Evolutionary conservation across 1,140 invertebrate genomes (phyloP).

Genomic region (Melanaphis sacchari): DNA sequence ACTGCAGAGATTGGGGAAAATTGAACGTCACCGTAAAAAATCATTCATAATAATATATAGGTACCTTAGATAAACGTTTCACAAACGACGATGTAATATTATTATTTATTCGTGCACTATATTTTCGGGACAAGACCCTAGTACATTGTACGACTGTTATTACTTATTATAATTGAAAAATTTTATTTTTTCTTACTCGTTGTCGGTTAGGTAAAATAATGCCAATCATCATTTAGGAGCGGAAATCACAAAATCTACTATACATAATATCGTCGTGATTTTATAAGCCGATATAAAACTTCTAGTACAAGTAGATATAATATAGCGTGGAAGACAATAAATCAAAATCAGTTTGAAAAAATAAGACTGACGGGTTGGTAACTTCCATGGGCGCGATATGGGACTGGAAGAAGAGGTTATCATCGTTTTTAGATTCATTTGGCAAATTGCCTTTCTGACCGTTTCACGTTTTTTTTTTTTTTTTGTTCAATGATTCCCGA

Average conservation of each 20-base stretch:
- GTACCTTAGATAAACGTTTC: conserved; percentile 5
- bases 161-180: neutral
- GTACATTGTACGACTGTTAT: neutral
- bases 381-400: conserved; percentile 3
- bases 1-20: neutral
- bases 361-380: neutral
- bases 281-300: neutral
- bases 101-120: neutral
- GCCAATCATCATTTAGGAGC: neutral
- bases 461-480: neutral
- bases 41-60: neutral
- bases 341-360: neutral
- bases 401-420: conserved; percentile 18
- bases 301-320: neutral
- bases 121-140: neutral
- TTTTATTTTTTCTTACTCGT: neutral
- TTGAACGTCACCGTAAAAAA: conserved; percentile 1
- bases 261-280: neutral
- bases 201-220: neutral
- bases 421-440: conserved; percentile 35
- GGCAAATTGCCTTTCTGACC: conserved; percentile 25
- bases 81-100: neutral
- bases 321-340: neutral
- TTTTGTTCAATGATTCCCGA: neutral
- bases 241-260: neutral